A percentile compares a stretch with the other conserved stretches of the same genome.
Evolutionary conservation across 2,797 vertebrate genomes (phyloP).

Genomic region (Ambastaia sidthimunki): DNA sequence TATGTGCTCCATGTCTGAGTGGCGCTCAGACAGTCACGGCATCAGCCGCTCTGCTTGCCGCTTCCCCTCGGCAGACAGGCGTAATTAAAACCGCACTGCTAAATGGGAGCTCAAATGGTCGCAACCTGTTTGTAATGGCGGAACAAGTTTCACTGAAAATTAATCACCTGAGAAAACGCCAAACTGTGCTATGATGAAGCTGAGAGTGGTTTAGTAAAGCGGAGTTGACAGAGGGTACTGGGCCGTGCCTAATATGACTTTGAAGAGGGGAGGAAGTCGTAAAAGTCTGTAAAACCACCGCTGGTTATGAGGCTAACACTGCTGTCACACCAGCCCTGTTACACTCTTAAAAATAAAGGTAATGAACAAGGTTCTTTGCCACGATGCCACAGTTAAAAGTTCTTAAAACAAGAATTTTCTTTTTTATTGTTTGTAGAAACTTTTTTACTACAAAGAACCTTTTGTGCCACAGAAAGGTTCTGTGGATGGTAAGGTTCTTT

Average conservation of each 20-base stretch:
- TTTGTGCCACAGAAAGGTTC: too few relatives aligned
- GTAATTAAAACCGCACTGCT: conserved; percentile 44
- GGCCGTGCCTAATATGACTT: conserved; percentile 46
- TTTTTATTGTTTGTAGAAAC: too few relatives aligned
- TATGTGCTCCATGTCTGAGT: conserved; percentile 48
- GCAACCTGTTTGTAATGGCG: conserved; percentile 46
- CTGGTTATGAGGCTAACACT: background rate
- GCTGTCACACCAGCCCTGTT: conserved; percentile 2
- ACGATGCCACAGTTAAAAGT: too few relatives aligned
- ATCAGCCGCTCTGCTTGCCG: conserved; percentile 27
- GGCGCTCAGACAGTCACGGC: conserved; percentile 33
- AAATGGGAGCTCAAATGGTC: conserved; percentile 52
- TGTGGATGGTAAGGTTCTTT: too few relatives aligned
- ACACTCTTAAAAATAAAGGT: background rate
- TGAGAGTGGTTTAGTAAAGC: conserved; percentile 40
- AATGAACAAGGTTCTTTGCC: too few relatives aligned
- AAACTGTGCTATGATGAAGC: conserved; percentile 49
- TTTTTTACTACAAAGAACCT: too few relatives aligned
- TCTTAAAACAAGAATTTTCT: too few relatives aligned
- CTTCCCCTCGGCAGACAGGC: conserved; percentile 32
- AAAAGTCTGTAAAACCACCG: background rate
- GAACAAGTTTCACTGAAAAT: conserved; percentile 48
- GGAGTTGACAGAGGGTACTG: conserved; percentile 48
- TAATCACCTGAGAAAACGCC: conserved; percentile 59
- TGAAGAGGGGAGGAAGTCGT: conserved; percentile 40